A percentile compares a stretch with the other conserved stretches of the same genome.
phyloP scores from a whole-genome alignment of 2,113 vertebrate species.

The Accipiter cooperii region DNA sequence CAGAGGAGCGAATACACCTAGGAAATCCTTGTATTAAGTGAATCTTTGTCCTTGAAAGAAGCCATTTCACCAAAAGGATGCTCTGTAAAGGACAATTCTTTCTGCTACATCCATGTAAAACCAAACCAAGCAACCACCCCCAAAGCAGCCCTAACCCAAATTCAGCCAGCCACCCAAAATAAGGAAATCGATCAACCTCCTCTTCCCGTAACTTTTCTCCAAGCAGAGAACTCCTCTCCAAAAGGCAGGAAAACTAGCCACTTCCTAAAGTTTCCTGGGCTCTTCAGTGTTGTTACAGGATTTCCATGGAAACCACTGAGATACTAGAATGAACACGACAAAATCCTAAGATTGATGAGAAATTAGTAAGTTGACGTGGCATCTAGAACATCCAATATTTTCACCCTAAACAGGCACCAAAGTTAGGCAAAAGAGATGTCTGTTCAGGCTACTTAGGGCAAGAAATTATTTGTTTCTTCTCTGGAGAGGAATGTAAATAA shows the following conservation, averaged over 20 bases:
- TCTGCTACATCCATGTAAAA: background rate
- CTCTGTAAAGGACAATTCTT: background rate
- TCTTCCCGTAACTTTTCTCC: background rate
- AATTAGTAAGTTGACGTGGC: background rate
- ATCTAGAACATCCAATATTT: background rate
- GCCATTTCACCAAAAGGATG: background rate
- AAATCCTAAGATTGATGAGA: background rate
- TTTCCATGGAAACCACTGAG: background rate
- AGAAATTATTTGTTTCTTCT: background rate
- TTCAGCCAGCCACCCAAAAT: background rate
- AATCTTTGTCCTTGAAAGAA: background rate
- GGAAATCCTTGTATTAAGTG: background rate
- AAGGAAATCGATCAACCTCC: background rate
- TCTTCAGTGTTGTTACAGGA: background rate
- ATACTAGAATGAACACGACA: background rate
- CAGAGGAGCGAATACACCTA: background rate
- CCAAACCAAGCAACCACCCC: background rate
- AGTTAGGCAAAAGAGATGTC: background rate
- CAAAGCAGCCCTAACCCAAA: background rate
- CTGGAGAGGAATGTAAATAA: background rate
- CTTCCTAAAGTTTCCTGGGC: background rate
- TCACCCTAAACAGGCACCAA: background rate
- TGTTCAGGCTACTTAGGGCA: background rate
- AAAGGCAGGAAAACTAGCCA: background rate
- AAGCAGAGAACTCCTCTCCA: background rate